Conservation (phyloP, 2,797 vertebrate species). For the Falco cherrug region DNA sequence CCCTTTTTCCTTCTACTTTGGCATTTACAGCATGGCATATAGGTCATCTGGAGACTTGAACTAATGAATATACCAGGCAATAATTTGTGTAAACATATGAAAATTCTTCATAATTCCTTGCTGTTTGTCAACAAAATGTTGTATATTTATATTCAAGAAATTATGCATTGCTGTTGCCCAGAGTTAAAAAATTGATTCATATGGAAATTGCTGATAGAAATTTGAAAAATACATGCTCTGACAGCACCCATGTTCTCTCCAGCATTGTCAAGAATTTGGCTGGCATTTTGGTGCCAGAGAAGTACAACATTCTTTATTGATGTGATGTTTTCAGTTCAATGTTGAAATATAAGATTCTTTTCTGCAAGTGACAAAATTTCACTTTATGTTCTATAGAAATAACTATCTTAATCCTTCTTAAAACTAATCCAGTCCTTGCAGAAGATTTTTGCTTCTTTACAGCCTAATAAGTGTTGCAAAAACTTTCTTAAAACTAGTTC, state of each 20-base stretch:
- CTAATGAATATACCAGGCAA: neutral
- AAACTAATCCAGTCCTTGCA: neutral
- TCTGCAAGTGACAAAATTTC: neutral
- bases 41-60: neutral
- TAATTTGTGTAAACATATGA: neutral
- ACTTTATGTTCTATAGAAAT: neutral
- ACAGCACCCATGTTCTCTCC: neutral
- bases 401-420: neutral
- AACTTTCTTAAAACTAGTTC: neutral
- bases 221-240: conserved; percentile 14
- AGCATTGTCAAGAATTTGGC: neutral
- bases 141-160: neutral
- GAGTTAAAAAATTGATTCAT: conserved; percentile 21
- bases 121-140: neutral
- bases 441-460: neutral
- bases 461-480: neutral
- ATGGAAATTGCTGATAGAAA: conserved; percentile 11
- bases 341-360: neutral
- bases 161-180: neutral
- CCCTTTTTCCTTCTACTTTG: neutral
- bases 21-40: neutral
- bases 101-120: neutral
- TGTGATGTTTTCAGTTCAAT: neutral
- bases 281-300: neutral
- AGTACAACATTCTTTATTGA: neutral